Evolutionary conservation across 2,113 vertebrate genomes (phyloP), one percentile per base, ranked within the genome.

Genomic region (Nibea albiflora): DNA sequence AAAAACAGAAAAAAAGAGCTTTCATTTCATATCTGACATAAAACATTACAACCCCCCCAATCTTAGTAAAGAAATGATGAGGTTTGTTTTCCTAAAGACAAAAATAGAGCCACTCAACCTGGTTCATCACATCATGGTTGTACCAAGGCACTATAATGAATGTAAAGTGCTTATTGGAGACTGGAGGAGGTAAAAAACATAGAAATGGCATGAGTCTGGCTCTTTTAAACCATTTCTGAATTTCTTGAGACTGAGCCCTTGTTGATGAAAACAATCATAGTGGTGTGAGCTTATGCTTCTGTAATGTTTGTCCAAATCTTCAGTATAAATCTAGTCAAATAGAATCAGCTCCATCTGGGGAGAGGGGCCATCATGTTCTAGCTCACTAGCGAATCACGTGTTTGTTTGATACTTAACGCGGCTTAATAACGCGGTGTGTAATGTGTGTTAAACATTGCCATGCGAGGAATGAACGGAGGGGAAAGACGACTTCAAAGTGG

Each of bases 81-180:
- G 14, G 35, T 46, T 73, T 80, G 31, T 20, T 50, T 72, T 61
- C 35, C 26, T 73, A 47, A 73, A 85, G 67, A 67, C 72, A 39
- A 50, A 84, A 79, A 63, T 16, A 49, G 12, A 78, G 66, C 58
- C 68, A 67, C 69, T 61, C 11, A 2, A 72, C 67, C 50, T 69
- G 67, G 66, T 83, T 85, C 20, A 64, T 65, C 44, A 78, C 63
- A 81, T 73, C 35, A 74, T 47, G 49, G 75, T 64, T 69, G 42
- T 84, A 84, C 81, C 87, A 93, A 93, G 93, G 93, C 92, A 93
- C 94, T 93, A 79, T 84, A 84, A 90, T 90, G 70, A 90, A 85
- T 19, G 57, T 83, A 90, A 92, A 91, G 93, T 92, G 90, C 91
- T 90, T 89, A 35, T 73, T 83, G 53, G 54, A 87, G 68, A 80